Evolutionary conservation across 2,797 vertebrate genomes (phyloP), one percentile per base, ranked within the genome.

Genomic region (Manis javanica): DNA sequence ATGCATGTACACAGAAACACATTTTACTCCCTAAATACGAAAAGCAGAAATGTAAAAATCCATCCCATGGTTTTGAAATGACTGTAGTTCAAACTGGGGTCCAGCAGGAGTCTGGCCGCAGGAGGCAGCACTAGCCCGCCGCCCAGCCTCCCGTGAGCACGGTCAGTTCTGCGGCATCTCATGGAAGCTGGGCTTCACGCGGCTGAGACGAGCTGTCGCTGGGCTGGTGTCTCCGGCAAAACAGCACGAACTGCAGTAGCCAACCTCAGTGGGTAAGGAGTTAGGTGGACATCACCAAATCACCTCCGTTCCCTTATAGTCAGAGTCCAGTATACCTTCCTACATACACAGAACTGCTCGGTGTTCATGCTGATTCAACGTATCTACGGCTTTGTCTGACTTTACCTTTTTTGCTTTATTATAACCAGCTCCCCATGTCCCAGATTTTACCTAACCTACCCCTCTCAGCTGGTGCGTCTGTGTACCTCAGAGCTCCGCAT

Each of bases 331-430:
- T 5, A 59, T 0, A 37, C 26, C 46, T n/a, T 5, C 29, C 5
- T 26, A 78, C 53, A 31, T 3, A 29, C 26, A 29, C 39, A 90
- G 31, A 81, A 66, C 46, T 31, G 61, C 29, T 71, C 37, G 23
- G 21, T n/a, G 66, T 2, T 46, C 34, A 78, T 34, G 7, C 37
- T 5, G 12, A 13, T 59, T 95, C 72, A 51, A 46, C 90, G 82
- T 14, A 85, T 42, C 6, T 31, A 34, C 26, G 39, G 23, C 14
- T 66, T 74, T 63, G 21, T 78, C 85, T 86, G 69, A 82, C 37
- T 95, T 87, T 64, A 86, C 19, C 13, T 61, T 46, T 92, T 87
- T 10, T 53, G 9, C 39, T 87, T 81, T 84, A 39, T 78, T 78
- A 86, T 75, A 81, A 82, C 6, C 72, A 53, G 19, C 42, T 66